phyloP scores from a whole-genome alignment of 2,113 vertebrate species.

The Proterorhinus semilunaris region DNA sequence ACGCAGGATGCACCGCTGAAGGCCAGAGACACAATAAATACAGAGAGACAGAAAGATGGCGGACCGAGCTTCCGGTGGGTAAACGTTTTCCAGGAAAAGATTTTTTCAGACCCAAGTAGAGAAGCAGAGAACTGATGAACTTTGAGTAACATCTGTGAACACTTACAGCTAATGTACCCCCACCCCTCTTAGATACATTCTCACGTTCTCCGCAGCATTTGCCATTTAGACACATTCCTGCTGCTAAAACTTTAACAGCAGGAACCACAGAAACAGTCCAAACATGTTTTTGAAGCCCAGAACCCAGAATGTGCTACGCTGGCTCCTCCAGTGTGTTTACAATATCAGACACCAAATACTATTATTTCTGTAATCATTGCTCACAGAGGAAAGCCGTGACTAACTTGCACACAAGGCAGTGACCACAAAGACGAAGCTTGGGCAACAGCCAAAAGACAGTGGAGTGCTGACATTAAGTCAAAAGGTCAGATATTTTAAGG shows the following conservation, averaged over 20 bases:
- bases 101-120: constrained; percentile 58
- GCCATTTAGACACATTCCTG: constrained; percentile 79
- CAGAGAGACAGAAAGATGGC: constrained; percentile 52
- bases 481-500: not conserved
- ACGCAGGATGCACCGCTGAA: constrained; percentile 42
- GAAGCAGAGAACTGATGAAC: constrained; percentile 60
- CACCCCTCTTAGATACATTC: constrained; percentile 65
- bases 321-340: constrained; percentile 65
- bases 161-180: constrained; percentile 73
- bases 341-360: constrained; percentile 44
- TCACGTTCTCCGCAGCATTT: constrained; percentile 66
- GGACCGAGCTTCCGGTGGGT: constrained; percentile 52
- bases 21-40: constrained; percentile 64
- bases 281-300: constrained; percentile 70
- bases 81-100: constrained; percentile 65
- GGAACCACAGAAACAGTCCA: constrained; percentile 72
- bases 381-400: constrained; percentile 32
- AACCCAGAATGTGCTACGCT: constrained; percentile 61
- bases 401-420: constrained; percentile 13
- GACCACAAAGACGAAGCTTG: constrained; percentile 14
- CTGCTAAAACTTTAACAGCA: constrained; percentile 66
- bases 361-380: constrained; percentile 44
- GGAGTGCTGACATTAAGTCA: not conserved
- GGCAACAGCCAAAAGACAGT: constrained; percentile 5
- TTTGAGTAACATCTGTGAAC: constrained; percentile 78